Base-by-base conservation (phyloP, 2,797 vertebrate genomes). In the Lophius americanus region DNA sequence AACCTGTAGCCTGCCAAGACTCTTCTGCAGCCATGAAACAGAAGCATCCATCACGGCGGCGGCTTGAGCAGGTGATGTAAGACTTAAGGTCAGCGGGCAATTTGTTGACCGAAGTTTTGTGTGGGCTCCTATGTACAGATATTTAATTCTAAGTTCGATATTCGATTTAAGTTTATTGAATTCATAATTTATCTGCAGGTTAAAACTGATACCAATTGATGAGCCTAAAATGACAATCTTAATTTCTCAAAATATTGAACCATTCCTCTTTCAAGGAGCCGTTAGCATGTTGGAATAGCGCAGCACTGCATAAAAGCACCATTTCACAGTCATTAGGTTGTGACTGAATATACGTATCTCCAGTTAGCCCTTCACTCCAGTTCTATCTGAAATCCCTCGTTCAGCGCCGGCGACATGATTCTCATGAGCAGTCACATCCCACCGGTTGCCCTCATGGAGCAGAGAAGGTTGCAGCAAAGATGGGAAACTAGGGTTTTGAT, bases 341-440 rank as follows among this genome's bases (percentile, higher is more conserved):
- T 11, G 51, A 38, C 41, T 54, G 4, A 9, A 35, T 47, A 10
- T 10, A 54, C 2, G n/a, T 12, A 60, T 3, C 0, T 32, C 46
- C 54, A 67, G 9, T 76, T 61, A 6, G 54, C 60, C 47, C 63
- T 60, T 54, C 38, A 9, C 74, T 81, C 63, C 41, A 23, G 65
- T 79, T 71, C 80, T 70, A 56, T 75, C 82, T 62, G 51, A 64
- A 69, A 76, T 84, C 74, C 76, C 59, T 57, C 37, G 62, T 74
- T 73, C 70, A 52, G 70, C 60, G 39, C n/a, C 2, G 5, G 42
- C 59, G 78, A 78, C 82, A 78, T 46, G 70, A 74, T 75, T 78
- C 76, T 78, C 75, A 68, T 46, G 59, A 50, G 65, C 55, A 65
- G 81, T 74, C 82, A 81, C 78, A 76, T 83, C 72, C 79, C 72